phyloP scores from a whole-genome alignment of 2,797 vertebrate genomes.

The Heterohyrax brucei region DNA sequence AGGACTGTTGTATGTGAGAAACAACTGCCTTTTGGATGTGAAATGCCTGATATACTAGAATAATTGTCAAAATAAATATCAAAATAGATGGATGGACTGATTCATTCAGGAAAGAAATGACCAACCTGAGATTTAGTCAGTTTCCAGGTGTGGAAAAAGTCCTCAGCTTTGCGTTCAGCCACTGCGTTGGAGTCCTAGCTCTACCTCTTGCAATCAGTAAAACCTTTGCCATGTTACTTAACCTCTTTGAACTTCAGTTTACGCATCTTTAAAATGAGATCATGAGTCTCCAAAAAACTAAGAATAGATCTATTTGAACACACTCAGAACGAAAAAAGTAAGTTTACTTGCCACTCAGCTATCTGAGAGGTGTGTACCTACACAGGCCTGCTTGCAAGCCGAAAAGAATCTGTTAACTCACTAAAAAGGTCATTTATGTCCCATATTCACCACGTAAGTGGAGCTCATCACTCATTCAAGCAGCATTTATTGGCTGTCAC shows the following conservation, averaged over 20 bases:
- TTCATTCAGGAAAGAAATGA: background rate
- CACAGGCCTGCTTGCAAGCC: background rate
- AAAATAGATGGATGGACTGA: background rate
- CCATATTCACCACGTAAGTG: background rate
- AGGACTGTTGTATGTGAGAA: background rate
- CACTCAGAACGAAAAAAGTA: background rate
- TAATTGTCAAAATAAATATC: background rate
- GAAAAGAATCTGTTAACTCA: background rate
- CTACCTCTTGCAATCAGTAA: background rate
- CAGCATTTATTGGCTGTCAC: background rate
- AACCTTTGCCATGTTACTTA: background rate
- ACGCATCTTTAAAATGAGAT: slow-evolving; percentile 14
- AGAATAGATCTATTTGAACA: background rate
- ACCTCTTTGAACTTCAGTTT: background rate
- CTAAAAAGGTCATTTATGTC: background rate
- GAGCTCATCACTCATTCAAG: background rate
- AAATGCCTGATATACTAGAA: slow-evolving; percentile 17
- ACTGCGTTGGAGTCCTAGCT: background rate
- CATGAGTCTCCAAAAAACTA: background rate
- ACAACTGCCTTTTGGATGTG: background rate
- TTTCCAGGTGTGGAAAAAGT: background rate
- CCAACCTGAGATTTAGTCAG: background rate
- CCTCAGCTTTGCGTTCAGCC: background rate
- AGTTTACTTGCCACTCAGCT: background rate
- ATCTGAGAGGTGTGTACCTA: background rate